These are phyloP conservation scores for Siniperca scherzeri DNA, from an alignment of 2,797 vertebrate genomes.

Conservation along the genomic window DNA sequence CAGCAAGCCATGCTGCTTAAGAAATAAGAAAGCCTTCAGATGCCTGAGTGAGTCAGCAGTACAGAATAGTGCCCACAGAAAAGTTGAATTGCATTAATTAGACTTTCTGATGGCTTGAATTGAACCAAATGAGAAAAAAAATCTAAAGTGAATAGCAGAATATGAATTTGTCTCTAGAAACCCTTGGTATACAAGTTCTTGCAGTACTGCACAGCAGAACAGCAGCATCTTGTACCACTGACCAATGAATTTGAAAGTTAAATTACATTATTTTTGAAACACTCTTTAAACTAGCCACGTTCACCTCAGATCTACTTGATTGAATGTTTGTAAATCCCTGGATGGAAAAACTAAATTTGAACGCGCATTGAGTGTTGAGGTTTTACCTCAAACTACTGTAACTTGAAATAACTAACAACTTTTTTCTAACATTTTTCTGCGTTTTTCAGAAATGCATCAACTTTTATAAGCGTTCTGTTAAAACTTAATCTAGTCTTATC, in stretches of 20 bases:
- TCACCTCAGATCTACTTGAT: conserved; percentile 5
- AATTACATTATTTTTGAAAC: conserved; percentile 1
- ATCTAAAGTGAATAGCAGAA: neutral
- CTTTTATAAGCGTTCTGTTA: neutral
- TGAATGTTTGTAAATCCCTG: conserved; percentile 10
- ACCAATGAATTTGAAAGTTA: neutral
- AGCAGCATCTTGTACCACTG: neutral
- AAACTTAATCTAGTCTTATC: neutral
- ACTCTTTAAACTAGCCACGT: neutral
- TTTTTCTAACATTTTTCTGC: neutral
- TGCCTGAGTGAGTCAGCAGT: conserved; percentile 66
- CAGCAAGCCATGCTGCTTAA: conserved; percentile 59
- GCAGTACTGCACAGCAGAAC: neutral
- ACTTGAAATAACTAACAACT: neutral
- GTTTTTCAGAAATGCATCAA: neutral
- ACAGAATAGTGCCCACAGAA: conserved; percentile 46
- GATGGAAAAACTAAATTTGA: neutral
- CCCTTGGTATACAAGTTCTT: neutral
- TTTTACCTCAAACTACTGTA: conserved; percentile 1
- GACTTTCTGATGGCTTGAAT: conserved; percentile 11
- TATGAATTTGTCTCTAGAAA: conserved; percentile 7
- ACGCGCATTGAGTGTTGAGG: neutral
- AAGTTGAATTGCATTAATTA: conserved; percentile 46
- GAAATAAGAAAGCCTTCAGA: conserved; percentile 59
- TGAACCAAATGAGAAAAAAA: neutral